Percentiles rank a stretch among this genome's conserved stretches.
phyloP scores from a whole-genome alignment of 2,888 invertebrate species.

The Chrysolina oricalcia region DNA sequence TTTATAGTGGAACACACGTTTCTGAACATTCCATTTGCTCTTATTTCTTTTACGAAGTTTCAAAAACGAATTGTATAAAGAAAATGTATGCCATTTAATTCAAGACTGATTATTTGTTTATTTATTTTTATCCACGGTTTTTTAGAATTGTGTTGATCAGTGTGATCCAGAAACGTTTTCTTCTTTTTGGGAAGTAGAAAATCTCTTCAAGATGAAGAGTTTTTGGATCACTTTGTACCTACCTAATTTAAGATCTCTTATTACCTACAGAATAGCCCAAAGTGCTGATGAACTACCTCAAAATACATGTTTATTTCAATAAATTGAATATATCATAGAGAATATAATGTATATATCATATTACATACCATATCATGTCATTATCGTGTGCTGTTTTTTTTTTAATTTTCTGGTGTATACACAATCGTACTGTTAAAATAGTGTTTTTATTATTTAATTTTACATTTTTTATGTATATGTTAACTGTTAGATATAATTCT shows the following conservation, averaged over 20 bases:
- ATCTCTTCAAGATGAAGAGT: constrained; percentile 26
- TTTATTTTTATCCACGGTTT: constrained; percentile 63
- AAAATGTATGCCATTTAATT: constrained; percentile 69
- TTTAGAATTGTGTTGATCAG: constrained; percentile 60
- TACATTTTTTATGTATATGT: constrained; percentile 67
- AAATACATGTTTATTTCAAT: constrained; percentile 46
- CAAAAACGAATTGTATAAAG: background rate
- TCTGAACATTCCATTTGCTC: constrained; percentile 59
- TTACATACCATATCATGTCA: constrained; percentile 61
- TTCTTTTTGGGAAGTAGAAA: constrained; percentile 27
- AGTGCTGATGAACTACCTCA: constrained; percentile 66
- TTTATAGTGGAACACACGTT: constrained; percentile 54
- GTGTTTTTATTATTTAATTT: constrained; percentile 65
- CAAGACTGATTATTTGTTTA: constrained; percentile 71
- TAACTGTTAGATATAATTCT: constrained; percentile 68
- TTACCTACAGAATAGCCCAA: constrained; percentile 50
- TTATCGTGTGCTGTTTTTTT: constrained; percentile 39
- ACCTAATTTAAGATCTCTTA: constrained; percentile 48
- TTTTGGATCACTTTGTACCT: constrained; percentile 52
- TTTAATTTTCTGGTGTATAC: constrained; percentile 47
- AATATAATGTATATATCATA: constrained; percentile 51
- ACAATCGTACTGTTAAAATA: constrained; percentile 62
- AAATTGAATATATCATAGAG: constrained; percentile 45
- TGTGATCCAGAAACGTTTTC: constrained; percentile 16
- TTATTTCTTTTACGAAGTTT: constrained; percentile 50